phyloP scores from a whole-genome alignment of 2,888 invertebrate genomes.

The Campoplex nolae region DNA sequence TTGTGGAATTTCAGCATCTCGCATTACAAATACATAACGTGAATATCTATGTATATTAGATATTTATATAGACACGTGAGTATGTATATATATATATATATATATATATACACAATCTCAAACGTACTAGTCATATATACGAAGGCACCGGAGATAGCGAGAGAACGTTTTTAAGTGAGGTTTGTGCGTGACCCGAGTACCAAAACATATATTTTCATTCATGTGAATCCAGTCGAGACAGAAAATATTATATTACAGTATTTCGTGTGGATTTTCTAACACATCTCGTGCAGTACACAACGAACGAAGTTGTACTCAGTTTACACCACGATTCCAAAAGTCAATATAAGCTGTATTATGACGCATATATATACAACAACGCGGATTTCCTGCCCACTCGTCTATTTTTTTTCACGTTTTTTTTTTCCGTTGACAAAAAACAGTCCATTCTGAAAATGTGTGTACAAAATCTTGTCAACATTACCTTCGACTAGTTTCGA shows the following conservation, averaged over 20 bases:
- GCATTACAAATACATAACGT: constrained; percentile 13
- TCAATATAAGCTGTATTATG: background rate
- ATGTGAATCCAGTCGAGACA: constrained; percentile 42
- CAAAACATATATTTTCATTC: constrained; percentile 41
- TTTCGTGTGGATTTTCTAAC: constrained; percentile 53
- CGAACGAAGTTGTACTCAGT: constrained; percentile 27
- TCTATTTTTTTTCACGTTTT: background rate
- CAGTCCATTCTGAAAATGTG: too few species aligned
- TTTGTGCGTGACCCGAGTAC: constrained; percentile 58
- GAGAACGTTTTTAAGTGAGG: constrained; percentile 48
- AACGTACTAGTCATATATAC: background rate
- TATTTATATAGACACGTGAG: constrained; percentile 1
- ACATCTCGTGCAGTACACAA: constrained; percentile 17
- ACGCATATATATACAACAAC: background rate
- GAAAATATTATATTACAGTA: constrained; percentile 54
- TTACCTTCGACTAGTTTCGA: too few species aligned
- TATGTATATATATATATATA: constrained; percentile 8
- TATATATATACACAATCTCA: background rate
- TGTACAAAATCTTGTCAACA: too few species aligned
- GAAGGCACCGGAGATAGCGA: constrained; percentile 19
- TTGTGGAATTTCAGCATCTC: constrained; percentile 14
- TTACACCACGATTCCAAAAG: constrained; percentile 5
- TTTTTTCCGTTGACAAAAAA: too few species aligned
- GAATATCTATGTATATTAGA: constrained; percentile 14
- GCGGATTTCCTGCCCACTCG: background rate